Conservation (phyloP, 1,140 invertebrate genomes). For the Drosophila melanogaster region Release_6_plus_ISO1_MT NT_033777.3:24618001-24618500, state of each 20-base stretch:
- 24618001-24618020: conserved; percentile 69
- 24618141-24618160: conserved; percentile 63
- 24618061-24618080: conserved; percentile 9
- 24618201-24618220: conserved; percentile 71
- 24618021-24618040: conserved; percentile 71
- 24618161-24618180: conserved; percentile 70
- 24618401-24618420: neutral
- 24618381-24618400: neutral
- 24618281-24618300: neutral
- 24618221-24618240: conserved; percentile 50
- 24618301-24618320: neutral
- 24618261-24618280: conserved; percentile 61
- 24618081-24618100: conserved; percentile 19
- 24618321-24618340: neutral
- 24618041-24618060: conserved; percentile 50
- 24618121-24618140: conserved; percentile 6
- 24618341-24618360: neutral
- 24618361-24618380: neutral
- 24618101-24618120: neutral
- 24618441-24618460: conserved; percentile 1
- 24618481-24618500: conserved; percentile 1
- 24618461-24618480: neutral
- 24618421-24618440: conserved; percentile 2
- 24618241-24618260: conserved; percentile 65
- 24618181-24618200: conserved; percentile 82